A percentile compares a stretch with the other conserved stretches of the same genome.
These are phyloP conservation scores for Copsychus sechellarum DNA, from an alignment of 2,113 vertebrate genomes.

Conservation along the genomic window DNA sequence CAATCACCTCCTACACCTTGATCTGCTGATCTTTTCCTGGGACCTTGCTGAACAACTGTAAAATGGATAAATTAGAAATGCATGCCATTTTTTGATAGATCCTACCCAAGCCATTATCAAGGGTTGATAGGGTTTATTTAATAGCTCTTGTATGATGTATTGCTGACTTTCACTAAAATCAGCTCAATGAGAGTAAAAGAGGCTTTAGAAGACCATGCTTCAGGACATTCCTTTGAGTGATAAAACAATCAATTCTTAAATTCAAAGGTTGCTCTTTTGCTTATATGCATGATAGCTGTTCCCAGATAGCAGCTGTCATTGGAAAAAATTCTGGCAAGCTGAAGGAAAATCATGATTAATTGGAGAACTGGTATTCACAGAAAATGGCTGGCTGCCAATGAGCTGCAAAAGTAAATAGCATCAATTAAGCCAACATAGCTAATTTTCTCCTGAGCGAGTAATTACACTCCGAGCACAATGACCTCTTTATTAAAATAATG, in stretches of 20 bases:
- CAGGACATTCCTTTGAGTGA: not conserved
- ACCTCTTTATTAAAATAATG: slow-evolving; percentile 29
- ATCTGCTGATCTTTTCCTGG: not conserved
- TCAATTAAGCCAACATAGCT: slow-evolving; percentile 33
- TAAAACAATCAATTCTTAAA: not conserved
- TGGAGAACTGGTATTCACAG: slow-evolving; percentile 14
- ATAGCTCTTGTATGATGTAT: not conserved
- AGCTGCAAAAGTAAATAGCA: slow-evolving; percentile 19
- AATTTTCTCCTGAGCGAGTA: slow-evolving; percentile 32
- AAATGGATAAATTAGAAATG: not conserved
- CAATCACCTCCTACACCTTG: not conserved
- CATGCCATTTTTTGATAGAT: not conserved
- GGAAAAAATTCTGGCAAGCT: not conserved
- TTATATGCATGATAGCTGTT: not conserved
- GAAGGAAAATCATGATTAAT: not conserved
- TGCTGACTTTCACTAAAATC: not conserved
- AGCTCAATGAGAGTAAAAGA: not conserved
- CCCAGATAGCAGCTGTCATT: slow-evolving; percentile 24
- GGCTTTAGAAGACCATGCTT: not conserved
- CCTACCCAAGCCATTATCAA: not conserved
- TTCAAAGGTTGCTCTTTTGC: not conserved
- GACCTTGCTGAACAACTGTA: not conserved
- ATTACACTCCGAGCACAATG: not conserved
- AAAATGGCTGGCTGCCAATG: slow-evolving; percentile 26
- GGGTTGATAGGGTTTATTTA: not conserved